phyloP scores from a whole-genome alignment of 2,113 vertebrate species.

The Phodopus roborovskii region DNA sequence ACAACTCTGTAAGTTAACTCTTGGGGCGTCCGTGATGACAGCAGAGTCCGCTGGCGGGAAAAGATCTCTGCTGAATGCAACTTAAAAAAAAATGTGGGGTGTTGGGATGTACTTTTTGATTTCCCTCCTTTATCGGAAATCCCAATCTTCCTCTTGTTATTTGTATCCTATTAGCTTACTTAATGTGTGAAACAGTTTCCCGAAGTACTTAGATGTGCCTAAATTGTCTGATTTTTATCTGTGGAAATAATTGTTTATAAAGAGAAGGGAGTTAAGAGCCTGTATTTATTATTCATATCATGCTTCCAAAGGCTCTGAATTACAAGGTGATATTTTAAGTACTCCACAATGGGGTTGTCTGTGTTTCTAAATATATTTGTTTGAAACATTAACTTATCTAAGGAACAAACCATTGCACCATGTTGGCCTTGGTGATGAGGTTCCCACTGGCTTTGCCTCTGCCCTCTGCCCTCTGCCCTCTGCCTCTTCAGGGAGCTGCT shows the following conservation, averaged over 20 bases:
- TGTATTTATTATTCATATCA: not conserved
- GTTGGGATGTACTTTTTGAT: not conserved
- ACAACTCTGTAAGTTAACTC: not conserved
- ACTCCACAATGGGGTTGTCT: slow-evolving; percentile 3
- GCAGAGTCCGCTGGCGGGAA: not conserved
- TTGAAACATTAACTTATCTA: slow-evolving; percentile 1
- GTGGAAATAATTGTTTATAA: slow-evolving; percentile 25
- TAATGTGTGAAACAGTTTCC: not conserved
- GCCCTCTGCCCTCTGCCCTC: not conserved
- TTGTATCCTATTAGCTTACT: not conserved
- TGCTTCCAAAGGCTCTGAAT: not conserved
- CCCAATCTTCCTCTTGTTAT: not conserved
- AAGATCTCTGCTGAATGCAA: not conserved
- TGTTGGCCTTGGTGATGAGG: not conserved
- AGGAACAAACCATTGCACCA: not conserved
- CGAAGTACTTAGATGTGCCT: not conserved
- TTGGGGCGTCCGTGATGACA: not conserved
- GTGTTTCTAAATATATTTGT: slow-evolving; percentile 32
- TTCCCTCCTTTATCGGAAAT: not conserved
- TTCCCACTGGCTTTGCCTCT: not conserved
- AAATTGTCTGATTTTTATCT: not conserved
- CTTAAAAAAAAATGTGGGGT: not conserved
- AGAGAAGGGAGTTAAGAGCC: not conserved
- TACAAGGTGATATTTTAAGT: not conserved
- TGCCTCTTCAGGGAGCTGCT: not conserved